Percentiles rank a stretch among this genome's conserved stretches.
Conservation (phyloP, 1,140 invertebrate genomes). For the Conus betulinus region DNA sequence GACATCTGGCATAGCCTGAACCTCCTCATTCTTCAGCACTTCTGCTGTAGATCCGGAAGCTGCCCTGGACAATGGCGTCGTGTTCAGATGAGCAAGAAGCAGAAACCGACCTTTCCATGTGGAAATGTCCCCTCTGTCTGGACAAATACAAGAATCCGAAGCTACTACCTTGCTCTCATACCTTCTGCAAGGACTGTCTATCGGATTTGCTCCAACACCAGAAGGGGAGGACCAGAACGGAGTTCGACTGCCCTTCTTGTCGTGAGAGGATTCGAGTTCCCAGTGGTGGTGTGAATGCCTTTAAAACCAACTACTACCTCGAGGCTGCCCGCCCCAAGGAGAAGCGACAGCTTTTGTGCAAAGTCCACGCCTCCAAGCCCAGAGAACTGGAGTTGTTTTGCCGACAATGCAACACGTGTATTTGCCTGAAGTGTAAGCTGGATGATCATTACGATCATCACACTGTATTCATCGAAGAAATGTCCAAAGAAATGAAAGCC, state of each 20-base stretch:
- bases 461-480: neutral
- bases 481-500: neutral
- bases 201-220: neutral
- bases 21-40: too few species aligned
- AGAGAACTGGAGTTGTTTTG: conserved; percentile 16
- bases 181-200: conserved; percentile 12
- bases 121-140: conserved; percentile 19
- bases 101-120: neutral
- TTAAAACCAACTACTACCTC: conserved; percentile 21
- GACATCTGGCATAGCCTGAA: neutral
- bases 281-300: neutral
- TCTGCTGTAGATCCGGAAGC: too few species aligned
- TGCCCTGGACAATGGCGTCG: neutral
- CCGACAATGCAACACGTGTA: neutral
- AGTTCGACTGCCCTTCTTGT: neutral
- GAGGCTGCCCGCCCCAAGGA: neutral
- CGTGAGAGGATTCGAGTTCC: neutral
- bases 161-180: conserved; percentile 22
- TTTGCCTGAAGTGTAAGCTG: conserved; percentile 18
- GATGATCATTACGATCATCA: neutral
- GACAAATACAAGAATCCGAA: neutral
- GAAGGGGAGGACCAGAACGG: neutral
- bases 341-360: neutral
- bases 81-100: neutral
- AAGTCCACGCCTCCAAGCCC: neutral